Percentiles rank a stretch among this genome's conserved stretches.
Evolutionary conservation across 2,888 invertebrate genomes (phyloP).

Genomic region (Euplexia lucipara): DNA sequence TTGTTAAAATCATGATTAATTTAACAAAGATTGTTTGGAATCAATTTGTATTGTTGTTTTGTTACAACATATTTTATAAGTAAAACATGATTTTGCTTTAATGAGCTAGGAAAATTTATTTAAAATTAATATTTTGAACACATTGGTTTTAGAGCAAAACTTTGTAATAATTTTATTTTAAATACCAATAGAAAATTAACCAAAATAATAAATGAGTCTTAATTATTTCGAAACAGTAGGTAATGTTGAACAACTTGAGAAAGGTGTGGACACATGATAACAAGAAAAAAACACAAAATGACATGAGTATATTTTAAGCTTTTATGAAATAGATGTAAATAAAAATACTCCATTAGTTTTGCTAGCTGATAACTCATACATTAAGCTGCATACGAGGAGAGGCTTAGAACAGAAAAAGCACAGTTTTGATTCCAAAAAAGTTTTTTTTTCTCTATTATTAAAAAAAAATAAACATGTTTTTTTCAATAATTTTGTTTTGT

Average conservation of each 20-base stretch:
- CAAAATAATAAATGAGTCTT: no score
- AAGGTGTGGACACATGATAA: no score
- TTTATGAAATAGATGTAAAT: conserved; percentile 57
- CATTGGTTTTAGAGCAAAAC: conserved; percentile 16
- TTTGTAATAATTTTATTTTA: not conserved
- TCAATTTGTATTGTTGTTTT: conserved; percentile 29
- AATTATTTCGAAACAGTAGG: no score
- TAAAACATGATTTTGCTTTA: conserved; percentile 10
- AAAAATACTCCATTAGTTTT: conserved; percentile 62
- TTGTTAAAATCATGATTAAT: conserved; percentile 34
- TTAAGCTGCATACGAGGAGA: conserved; percentile 65
- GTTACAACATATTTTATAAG: conserved; percentile 23
- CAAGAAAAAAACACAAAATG: no score
- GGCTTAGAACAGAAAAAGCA: conserved; percentile 61
- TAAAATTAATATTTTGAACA: conserved; percentile 45
- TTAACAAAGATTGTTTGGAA: conserved; percentile 19
- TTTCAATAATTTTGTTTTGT: conserved; percentile 36
- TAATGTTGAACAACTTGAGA: no score
- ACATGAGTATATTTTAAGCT: conserved; percentile 46
- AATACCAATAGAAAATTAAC: not conserved
- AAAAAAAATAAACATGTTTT: not conserved
- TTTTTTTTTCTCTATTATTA: not conserved
- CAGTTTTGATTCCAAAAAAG: conserved; percentile 13
- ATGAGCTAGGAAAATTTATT: conserved; percentile 26
- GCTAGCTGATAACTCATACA: conserved; percentile 63